Base-by-base conservation (phyloP, 2,797 vertebrate species). In the Siniperca scherzeri region DNA sequence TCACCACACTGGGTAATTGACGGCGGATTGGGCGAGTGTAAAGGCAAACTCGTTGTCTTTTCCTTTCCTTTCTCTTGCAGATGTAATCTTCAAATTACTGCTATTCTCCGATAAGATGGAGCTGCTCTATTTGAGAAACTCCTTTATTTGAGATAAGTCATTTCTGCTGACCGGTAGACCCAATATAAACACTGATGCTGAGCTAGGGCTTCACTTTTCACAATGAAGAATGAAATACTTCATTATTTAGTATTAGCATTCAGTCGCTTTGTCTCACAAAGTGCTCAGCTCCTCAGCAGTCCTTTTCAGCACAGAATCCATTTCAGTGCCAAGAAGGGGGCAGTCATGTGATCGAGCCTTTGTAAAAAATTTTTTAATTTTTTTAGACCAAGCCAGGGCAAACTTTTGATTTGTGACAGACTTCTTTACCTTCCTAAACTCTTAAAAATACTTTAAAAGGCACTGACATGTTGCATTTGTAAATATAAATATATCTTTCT, bases 141-240 rank as follows among this genome's bases (percentile, higher is more conserved):
- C 83, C 78, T 92, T 89, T 61, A 82, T 91, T 82, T 68, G 62
- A 93, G 92, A 92, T 91, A 91, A 92, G 74, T 82, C 46, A 52
- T 94, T 94, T 94, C 88, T 95, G 94, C 95, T 93, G 95, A 94
- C 93, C 92, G 82, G 77, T 57, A n/a, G 55, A 60, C 61, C 72
- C 73, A 40, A 74, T 74, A 64, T 53, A 83, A 91, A 92, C 89
- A 84, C 64, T 71, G 78, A 21, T 88, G 93, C 94, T 93, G 93
- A 95, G 91, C 94, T 74, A 84, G 86, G 76, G 67, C 74, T 94
- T 86, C 87, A 93, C 93, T 95, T 92, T 95, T 92, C 90, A 67
- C 76, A 71, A 69, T 75, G 76, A 74, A 83, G 80, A 90, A 90
- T 83, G 86, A 86, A 84, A 85, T 68, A 7, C 61, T 76, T 87